These are phyloP conservation scores for Apeira syringaria DNA, from an alignment of 2,888 invertebrate species.

Conservation along the genomic window DNA sequence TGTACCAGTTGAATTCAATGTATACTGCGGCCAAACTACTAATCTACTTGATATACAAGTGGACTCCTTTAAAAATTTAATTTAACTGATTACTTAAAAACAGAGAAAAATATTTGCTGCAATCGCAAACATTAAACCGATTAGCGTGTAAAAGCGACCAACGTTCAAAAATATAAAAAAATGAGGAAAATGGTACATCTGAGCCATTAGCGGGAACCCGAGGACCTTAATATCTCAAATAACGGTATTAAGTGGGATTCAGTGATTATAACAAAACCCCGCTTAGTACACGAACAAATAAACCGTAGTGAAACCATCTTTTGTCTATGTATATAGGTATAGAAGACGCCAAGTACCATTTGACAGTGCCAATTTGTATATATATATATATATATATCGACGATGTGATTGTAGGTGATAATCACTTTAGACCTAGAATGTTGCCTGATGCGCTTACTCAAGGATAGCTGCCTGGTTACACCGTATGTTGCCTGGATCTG, in stretches of 20 bases:
- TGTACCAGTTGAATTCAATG: no score
- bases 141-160: slow-evolving; percentile 11
- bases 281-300: slow-evolving; percentile 29
- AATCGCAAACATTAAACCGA: slow-evolving; percentile 24
- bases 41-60: no score
- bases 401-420: no score
- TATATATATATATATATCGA: no score
- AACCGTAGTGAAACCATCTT: slow-evolving; percentile 17
- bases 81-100: neutral
- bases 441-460: no score
- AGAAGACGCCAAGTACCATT: neutral
- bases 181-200: slow-evolving; percentile 27
- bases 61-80: neutral
- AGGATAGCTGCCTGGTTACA: no score
- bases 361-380: no score
- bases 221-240: slow-evolving; percentile 37
- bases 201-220: slow-evolving; percentile 29
- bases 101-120: neutral
- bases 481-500: no score
- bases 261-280: slow-evolving; percentile 27
- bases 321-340: slow-evolving; percentile 20
- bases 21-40: no score
- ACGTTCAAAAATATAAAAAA: slow-evolving; percentile 7
- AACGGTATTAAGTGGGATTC: slow-evolving; percentile 31
- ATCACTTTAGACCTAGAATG: no score